Conservation (phyloP, 2,888 invertebrate species). For the Acrobasis suavella region DNA sequence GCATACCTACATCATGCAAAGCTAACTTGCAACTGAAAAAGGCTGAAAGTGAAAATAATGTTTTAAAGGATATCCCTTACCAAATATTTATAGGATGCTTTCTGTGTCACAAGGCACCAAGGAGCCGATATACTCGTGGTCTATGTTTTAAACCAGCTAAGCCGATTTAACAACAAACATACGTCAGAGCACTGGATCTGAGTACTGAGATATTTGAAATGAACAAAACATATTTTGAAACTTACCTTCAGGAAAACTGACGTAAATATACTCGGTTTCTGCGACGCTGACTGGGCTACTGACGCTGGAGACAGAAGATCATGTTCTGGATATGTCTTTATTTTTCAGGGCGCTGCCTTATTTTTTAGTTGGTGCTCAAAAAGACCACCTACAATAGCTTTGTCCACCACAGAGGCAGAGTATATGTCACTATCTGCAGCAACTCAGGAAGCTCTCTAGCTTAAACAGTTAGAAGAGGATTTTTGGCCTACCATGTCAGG, state of each 20-base stretch:
- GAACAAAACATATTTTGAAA: slow-evolving; percentile 29
- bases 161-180: slow-evolving; percentile 34
- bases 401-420: no score
- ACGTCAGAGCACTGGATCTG: slow-evolving; percentile 31
- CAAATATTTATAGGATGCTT: slow-evolving; percentile 30
- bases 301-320: slow-evolving; percentile 30
- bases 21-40: slow-evolving; percentile 26
- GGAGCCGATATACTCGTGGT: slow-evolving; percentile 32
- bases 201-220: slow-evolving; percentile 36
- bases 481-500: no score
- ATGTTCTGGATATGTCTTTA: no score
- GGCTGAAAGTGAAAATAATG: slow-evolving; percentile 20
- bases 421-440: no score
- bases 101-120: slow-evolving; percentile 33
- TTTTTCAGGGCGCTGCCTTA: no score
- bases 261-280: slow-evolving; percentile 28
- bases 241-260: slow-evolving; percentile 25
- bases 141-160: no score
- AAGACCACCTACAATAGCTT: no score
- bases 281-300: slow-evolving; percentile 40
- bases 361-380: no score
- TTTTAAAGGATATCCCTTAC: slow-evolving; percentile 25
- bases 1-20: slow-evolving; percentile 28
- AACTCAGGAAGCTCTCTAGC: no score
- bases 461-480: no score